A percentile compares a stretch with the other conserved stretches of the same genome.
These are phyloP conservation scores for Zosterops hypoxanthus DNA, from an alignment of 2,113 vertebrate species.

Conservation along the genomic window DNA sequence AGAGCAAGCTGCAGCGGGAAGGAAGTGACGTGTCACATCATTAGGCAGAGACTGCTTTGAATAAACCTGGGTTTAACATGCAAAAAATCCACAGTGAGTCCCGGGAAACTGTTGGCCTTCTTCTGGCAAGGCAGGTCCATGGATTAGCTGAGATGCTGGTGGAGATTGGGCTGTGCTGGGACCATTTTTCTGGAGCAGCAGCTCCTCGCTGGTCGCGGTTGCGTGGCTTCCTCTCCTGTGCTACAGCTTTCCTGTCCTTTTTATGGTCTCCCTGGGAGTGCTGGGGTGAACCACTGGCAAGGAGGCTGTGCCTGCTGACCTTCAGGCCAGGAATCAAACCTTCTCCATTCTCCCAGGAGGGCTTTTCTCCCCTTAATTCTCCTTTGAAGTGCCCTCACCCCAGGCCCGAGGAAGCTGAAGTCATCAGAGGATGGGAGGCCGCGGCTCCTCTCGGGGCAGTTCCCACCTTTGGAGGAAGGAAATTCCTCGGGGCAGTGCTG, in stretches of 20 bases:
- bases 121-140: neutral
- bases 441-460: neutral
- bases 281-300: neutral
- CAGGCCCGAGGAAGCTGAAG: slow-evolving; percentile 56
- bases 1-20: neutral
- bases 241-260: neutral
- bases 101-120: neutral
- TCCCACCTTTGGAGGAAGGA: slow-evolving; percentile 73
- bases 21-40: rapidly evolving
- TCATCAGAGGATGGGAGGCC: slow-evolving; percentile 56
- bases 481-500: slow-evolving; percentile 68
- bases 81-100: neutral
- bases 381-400: slow-evolving; percentile 44
- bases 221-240: neutral
- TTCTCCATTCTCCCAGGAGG: neutral
- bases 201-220: rapidly evolving
- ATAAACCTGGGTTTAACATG: neutral
- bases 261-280: neutral
- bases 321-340: neutral
- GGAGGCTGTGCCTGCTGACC: neutral
- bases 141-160: neutral
- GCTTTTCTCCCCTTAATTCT: neutral
- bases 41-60: neutral
- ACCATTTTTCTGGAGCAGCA: neutral
- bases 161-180: neutral